Evolutionary conservation across 2,888 invertebrate species (phyloP), one percentile per base, ranked within the genome.

Genomic region (Mycalesis mineus): DNA sequence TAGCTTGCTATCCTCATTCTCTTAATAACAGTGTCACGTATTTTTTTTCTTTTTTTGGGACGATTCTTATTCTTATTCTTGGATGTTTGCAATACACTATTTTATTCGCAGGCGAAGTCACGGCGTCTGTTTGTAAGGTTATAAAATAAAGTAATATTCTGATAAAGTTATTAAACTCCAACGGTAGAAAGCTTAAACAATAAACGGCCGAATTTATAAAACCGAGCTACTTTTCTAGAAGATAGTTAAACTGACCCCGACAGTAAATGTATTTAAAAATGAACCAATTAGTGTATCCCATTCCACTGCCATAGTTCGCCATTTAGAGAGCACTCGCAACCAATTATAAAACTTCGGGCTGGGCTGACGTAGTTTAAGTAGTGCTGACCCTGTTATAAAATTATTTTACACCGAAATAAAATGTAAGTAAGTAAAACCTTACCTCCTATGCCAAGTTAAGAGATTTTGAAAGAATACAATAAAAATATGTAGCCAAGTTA

Each of bases 331-430:
- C 51, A 51, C 51, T 51, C 31, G 40, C 41, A 6, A 40, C 51
- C 51, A 51, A 51, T 51, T 51, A 51, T 51, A 40, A 51, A 51
- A 51, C 51, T 51, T 51, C 40, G 40, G 51, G n/a, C 49, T n/a
- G 40, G 29, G 9, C 15, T 51, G 51, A 29, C 51, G 51, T 41
- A 31, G 51, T 14, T 41, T 15, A 17, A 51, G 51, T 51, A 41
- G 51, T 15, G 28, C 51, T 51, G 51, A 31, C 40, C 51, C 40
- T 41, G 51, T 51, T 51, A 51, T 40, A 41, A 40, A 40, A 51
- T 51, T 51, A 51, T 51, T 51, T 40, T 7, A 51, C 31, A 40
- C 14, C 14, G 29, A 39, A 50, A 50, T 40, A 50, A 22, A 39
- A 39, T 50, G 6, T 29, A 37, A 39, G 28, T 4, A 9, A 1